phyloP scores from a whole-genome alignment of 2,797 vertebrate species.

The Mus minutoides region DNA sequence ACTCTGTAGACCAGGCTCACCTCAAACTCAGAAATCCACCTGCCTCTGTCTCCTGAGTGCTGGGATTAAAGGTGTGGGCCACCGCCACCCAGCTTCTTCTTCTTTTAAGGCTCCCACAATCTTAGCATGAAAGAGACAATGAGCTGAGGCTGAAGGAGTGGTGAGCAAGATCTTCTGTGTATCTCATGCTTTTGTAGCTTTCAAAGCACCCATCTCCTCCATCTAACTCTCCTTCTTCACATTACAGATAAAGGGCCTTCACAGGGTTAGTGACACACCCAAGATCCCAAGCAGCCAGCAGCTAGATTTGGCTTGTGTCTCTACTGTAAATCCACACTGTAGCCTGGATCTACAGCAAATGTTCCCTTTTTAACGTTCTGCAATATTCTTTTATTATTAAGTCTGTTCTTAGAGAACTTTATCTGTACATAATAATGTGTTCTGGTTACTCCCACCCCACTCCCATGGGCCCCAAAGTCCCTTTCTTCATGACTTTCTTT shows the following conservation, averaged over 20 bases:
- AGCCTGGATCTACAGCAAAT: background rate
- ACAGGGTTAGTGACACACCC: background rate
- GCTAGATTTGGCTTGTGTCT: background rate
- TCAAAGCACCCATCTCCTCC: background rate
- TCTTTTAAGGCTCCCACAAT: background rate
- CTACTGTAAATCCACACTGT: background rate
- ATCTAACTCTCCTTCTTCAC: slow-evolving; percentile 18
- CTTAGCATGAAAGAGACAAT: background rate
- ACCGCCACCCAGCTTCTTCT: too few relatives aligned
- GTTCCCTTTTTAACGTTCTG: background rate
- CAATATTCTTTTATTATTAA: background rate
- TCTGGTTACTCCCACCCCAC: background rate
- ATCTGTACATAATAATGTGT: background rate
- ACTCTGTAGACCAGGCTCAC: too few relatives aligned
- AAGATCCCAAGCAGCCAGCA: slow-evolving; percentile 13
- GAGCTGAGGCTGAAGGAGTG: background rate
- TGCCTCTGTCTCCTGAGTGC: too few relatives aligned
- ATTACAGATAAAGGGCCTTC: background rate
- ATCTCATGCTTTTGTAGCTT: background rate
- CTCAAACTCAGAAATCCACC: too few relatives aligned
- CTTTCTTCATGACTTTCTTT: background rate
- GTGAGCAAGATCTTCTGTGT: background rate
- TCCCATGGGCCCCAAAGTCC: background rate
- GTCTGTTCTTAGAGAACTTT: background rate
- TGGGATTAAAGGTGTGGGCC: too few relatives aligned